Evolutionary conservation across 2,113 vertebrate species (phyloP).

Genomic region (Microtus pennsylvanicus): DNA sequence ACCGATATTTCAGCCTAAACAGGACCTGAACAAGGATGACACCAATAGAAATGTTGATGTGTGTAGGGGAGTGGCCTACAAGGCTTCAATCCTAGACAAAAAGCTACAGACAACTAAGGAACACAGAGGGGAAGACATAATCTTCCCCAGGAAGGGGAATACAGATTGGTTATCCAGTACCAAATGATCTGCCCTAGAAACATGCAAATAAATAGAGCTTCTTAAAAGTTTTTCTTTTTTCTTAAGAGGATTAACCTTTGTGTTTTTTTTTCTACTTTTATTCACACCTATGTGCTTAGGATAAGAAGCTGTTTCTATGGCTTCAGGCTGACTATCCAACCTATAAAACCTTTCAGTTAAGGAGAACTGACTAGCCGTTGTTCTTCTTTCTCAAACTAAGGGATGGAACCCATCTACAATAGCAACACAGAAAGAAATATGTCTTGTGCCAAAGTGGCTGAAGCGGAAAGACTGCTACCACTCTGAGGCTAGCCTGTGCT

Average conservation of each 20-base stretch:
- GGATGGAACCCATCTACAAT: neutral
- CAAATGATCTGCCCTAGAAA: neutral
- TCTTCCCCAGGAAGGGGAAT: neutral
- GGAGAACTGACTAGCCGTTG: neutral
- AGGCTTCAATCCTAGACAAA: neutral
- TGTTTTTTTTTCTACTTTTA: neutral
- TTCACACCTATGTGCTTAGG: neutral
- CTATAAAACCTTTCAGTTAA: neutral
- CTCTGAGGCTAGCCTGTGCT: neutral
- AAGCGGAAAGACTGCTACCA: neutral
- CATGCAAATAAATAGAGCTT: neutral
- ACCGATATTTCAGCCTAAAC: neutral
- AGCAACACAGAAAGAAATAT: neutral
- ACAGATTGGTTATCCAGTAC: neutral
- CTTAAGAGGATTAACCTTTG: neutral
- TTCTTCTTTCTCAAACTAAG: neutral
- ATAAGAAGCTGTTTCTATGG: neutral
- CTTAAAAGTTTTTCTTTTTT: constrained; percentile 6
- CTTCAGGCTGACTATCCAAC: neutral
- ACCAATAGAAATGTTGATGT: neutral
- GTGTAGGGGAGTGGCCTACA: neutral
- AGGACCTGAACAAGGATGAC: neutral
- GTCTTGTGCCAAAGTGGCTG: neutral
- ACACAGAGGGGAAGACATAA: neutral
- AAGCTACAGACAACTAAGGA: neutral